phyloP scores from a whole-genome alignment of 2,888 invertebrate genomes.

The Lasioglossum zephyrum region DNA sequence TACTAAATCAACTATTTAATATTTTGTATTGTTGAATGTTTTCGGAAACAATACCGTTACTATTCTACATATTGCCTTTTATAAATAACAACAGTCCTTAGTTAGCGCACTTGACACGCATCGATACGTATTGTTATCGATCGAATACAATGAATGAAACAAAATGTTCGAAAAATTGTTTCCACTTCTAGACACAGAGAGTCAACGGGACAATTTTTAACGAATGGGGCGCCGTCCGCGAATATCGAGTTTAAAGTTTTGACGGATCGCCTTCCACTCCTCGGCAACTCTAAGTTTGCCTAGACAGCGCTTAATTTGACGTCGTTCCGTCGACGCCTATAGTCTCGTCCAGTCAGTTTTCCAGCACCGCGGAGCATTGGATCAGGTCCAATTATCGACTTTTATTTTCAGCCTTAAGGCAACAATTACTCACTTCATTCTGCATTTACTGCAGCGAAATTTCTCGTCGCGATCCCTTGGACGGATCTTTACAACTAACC shows the following conservation, averaged over 20 bases:
- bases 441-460: conserved; percentile 2
- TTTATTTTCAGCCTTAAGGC: conserved; percentile 46
- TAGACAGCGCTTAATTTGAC: conserved; percentile 59
- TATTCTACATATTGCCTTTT: neutral
- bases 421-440: conserved; percentile 28
- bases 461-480: neutral
- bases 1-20: neutral
- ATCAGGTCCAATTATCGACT: conserved; percentile 58
- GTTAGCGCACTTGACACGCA: neutral
- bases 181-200: neutral
- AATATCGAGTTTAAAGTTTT: conserved; percentile 62
- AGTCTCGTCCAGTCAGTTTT: conserved; percentile 44
- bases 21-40: neutral
- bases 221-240: conserved; percentile 6
- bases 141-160: conserved; percentile 3
- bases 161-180: conserved; percentile 2
- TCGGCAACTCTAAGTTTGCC: conserved; percentile 50
- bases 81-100: neutral
- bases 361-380: conserved; percentile 27
- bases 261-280: conserved; percentile 42
- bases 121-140: neutral
- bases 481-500: neutral
- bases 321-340: conserved; percentile 50
- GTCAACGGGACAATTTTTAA: conserved; percentile 19
- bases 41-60: neutral